Base-by-base conservation (phyloP, 2,888 invertebrate species). In the Sycophila texana region DNA sequence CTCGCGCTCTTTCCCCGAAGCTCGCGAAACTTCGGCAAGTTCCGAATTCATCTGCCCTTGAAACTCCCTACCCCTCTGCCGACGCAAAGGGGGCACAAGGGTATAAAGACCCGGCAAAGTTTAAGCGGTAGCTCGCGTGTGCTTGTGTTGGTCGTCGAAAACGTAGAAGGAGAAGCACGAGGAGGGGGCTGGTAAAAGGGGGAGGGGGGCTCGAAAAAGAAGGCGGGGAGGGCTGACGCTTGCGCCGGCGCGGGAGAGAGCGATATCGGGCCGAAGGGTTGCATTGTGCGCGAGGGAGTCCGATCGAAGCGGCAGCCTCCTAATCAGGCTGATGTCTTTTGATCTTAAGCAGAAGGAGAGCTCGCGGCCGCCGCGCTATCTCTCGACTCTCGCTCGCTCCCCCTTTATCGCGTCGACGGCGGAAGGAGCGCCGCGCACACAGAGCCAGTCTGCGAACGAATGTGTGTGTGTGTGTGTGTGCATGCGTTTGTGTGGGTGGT, bases 271-370 rank as follows among this genome's bases (percentile, higher is more conserved):
- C 26, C 18, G 61, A 61, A 61, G 10, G 61, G 61, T n/a, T 26
- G 30, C 61, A 61, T 61, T 61, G 61, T 61, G 61, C 39, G 26
- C 22, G 39, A 39, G 39, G 39, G 39, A 39, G 47, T 13, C n/a
- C 66, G 53, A 66, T 66, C 66, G 66, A 66, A 66, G 66, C 47
- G 26, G 14, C 18, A 16, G 61, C 20, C 66, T 66, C 51, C 66
- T 66, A 66, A 66, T 66, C 66, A 66, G 53, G 66, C 49, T 66
- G 53, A 66, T 66, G 51, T 66, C 66, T 66, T 66, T 51, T 66
- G 66, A 66, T 66, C 66, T 66, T 61, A 22, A 26, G n/a, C 61
- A 39, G 30, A n/a, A 26, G 30, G n/a, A 16, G 61, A 26, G 61
- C 16, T 18, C 16, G 14, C 47, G 49, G 39, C 20, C 16, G 39